Percentiles rank a stretch among this genome's conserved stretches.
Conservation (phyloP, 2,888 invertebrate species). For the Agrotis exclamationis region DNA sequence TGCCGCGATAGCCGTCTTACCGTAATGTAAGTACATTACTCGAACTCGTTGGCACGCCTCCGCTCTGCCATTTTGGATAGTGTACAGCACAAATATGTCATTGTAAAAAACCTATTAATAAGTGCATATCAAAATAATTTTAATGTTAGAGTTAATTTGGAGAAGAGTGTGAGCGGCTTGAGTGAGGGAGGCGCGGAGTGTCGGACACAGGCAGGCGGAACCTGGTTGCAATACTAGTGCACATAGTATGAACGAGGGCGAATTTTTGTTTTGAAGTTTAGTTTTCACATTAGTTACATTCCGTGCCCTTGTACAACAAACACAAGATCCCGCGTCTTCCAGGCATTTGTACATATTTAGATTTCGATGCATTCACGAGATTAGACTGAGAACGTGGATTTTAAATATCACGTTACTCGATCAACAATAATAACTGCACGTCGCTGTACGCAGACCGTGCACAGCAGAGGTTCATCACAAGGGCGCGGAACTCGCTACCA, state of each 20-base stretch:
- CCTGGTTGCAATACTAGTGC: slow-evolving; percentile 62
- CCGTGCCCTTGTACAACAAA: slow-evolving; percentile 57
- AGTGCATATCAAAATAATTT: slow-evolving; percentile 90
- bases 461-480: slow-evolving; percentile 32
- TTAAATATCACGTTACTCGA: slow-evolving; percentile 48
- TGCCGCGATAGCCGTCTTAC: slow-evolving; percentile 69
- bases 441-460: slow-evolving; percentile 24
- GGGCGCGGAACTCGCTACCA: slow-evolving; percentile 52
- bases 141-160: slow-evolving; percentile 87
- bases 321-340: slow-evolving; percentile 59
- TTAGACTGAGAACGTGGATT: slow-evolving; percentile 57
- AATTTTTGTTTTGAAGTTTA: slow-evolving; percentile 41
- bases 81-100: slow-evolving; percentile 89
- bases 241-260: slow-evolving; percentile 38
- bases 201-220: slow-evolving; percentile 62
- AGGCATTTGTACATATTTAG: slow-evolving; percentile 56
- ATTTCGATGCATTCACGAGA: slow-evolving; percentile 57
- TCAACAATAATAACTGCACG: slow-evolving; percentile 54
- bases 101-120: slow-evolving; percentile 87
- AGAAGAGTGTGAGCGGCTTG: slow-evolving; percentile 75
- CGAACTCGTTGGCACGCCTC: slow-evolving; percentile 68
- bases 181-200: slow-evolving; percentile 68
- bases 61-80: slow-evolving; percentile 74
- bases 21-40: slow-evolving; percentile 71
- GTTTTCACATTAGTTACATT: slow-evolving; percentile 44